Evolutionary conservation across 2,888 invertebrate genomes (phyloP).

Genomic region (Perdita meconis): DNA sequence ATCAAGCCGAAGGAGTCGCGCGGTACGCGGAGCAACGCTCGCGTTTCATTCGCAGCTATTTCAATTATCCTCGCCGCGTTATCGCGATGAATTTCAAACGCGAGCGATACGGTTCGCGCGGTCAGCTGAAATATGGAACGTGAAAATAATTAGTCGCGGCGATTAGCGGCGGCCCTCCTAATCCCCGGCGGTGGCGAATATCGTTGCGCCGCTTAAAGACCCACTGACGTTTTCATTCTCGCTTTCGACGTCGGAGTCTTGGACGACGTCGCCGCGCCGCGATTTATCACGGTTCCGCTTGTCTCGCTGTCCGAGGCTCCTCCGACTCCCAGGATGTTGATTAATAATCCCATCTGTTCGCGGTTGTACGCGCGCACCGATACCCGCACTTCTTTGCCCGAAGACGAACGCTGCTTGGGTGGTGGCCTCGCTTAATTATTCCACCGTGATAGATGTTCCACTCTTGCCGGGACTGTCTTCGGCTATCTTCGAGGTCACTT

Average conservation of each 20-base stretch:
- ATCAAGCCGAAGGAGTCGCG: not conserved
- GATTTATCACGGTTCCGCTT: constrained; percentile 74
- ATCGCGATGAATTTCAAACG: constrained; percentile 42
- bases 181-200: not conserved
- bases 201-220: constrained; percentile 14
- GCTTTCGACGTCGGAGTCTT: constrained; percentile 53
- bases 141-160: constrained; percentile 45
- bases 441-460: constrained; percentile 45
- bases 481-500: not conserved
- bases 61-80: constrained; percentile 30
- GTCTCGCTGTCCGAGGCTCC: constrained; percentile 55
- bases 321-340: constrained; percentile 71
- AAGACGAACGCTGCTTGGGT: constrained; percentile 71
- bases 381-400: constrained; percentile 63
- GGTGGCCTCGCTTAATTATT: constrained; percentile 75
- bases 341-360: constrained; percentile 72
- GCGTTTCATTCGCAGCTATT: constrained; percentile 29
- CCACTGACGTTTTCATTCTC: constrained; percentile 61
- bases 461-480: constrained; percentile 12
- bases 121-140: constrained; percentile 34
- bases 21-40: not conserved
- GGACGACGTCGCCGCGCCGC: constrained; percentile 55
- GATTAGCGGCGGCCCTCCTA: constrained; percentile 25
- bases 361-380: constrained; percentile 63
- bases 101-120: constrained; percentile 21